Evolutionary conservation across 1,140 invertebrate genomes (phyloP).

Genomic region (Polypedilum vanderplanki): DNA sequence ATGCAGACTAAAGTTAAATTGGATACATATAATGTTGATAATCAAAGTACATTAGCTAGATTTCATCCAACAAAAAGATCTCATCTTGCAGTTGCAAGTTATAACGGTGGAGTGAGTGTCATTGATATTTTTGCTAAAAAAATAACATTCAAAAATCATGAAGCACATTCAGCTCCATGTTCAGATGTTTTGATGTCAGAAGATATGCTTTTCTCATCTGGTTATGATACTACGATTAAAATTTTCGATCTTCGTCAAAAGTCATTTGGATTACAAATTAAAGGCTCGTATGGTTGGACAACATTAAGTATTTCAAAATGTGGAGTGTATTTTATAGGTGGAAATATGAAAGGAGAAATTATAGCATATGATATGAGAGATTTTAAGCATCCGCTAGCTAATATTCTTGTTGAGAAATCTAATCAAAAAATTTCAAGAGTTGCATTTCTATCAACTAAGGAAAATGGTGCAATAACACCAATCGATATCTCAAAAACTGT

Average conservation of each 20-base stretch:
- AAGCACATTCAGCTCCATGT: conserved; percentile 40
- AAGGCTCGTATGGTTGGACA: conserved; percentile 37
- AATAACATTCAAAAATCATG: conserved; percentile 35
- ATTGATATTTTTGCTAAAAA: conserved; percentile 40
- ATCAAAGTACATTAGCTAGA: conserved; percentile 39
- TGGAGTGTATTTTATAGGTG: conserved; percentile 40
- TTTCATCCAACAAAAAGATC: conserved; percentile 42
- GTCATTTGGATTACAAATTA: conserved; percentile 34
- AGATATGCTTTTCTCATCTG: conserved; percentile 39
- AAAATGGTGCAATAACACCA: not conserved
- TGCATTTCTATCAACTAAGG: not conserved
- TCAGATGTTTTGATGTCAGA: conserved; percentile 40
- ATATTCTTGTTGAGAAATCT: conserved; percentile 35
- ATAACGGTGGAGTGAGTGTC: conserved; percentile 38
- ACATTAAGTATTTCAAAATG: conserved; percentile 39
- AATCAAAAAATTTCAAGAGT: conserved; percentile 1
- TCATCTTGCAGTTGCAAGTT: conserved; percentile 38
- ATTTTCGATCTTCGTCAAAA: conserved; percentile 40
- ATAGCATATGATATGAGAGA: conserved; percentile 41
- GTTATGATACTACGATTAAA: conserved; percentile 42
- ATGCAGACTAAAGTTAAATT: conserved; percentile 39
- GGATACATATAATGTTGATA: conserved; percentile 38
- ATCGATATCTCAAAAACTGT: not conserved
- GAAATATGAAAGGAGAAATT: conserved; percentile 42
- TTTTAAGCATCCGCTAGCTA: conserved; percentile 35